These are phyloP conservation scores for Amblyopsis hoosieri DNA, from an alignment of 2,797 vertebrate genomes.

Conservation along the genomic window DNA sequence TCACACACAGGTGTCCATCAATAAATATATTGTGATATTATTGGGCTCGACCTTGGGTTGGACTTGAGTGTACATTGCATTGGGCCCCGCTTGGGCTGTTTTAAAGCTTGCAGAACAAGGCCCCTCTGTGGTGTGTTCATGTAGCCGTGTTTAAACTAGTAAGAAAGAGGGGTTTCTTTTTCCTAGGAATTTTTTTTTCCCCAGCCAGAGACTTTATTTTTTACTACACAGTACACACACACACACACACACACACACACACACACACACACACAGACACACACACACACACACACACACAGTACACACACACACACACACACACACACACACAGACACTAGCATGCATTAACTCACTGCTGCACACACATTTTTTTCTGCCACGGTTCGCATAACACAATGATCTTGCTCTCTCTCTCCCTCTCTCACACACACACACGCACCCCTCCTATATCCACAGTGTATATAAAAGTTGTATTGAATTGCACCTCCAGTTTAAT, in stretches of 20 bases:
- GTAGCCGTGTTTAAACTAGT: conserved; percentile 60
- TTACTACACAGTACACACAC: neutral
- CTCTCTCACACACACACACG: conserved; percentile 52
- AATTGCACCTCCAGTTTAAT: conserved; percentile 80
- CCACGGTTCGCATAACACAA: conserved; percentile 64
- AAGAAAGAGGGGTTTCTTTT: conserved; percentile 27
- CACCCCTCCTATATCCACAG: conserved; percentile 55
- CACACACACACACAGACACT: conserved; percentile 1
- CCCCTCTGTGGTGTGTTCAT: conserved; percentile 64
- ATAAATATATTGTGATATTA: conserved; percentile 73
- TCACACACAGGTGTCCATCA: conserved; percentile 66
- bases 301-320: conserved; percentile 12
- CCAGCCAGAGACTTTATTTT: conserved; percentile 26
- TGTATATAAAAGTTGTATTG: conserved; percentile 80
- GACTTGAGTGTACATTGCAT: conserved; percentile 58
- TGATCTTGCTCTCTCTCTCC: conserved; percentile 59
- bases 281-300: conserved; percentile 24
- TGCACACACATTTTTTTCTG: conserved; percentile 31
- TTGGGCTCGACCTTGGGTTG: conserved; percentile 52
- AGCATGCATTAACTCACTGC: neutral
- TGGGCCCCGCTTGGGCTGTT: conserved; percentile 61
- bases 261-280: conserved; percentile 11
- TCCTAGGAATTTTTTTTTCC: conserved; percentile 36
- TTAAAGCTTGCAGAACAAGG: conserved; percentile 69
- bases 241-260: conserved; percentile 12